Percentiles rank a stretch among this genome's conserved stretches.
Evolutionary conservation across 1,140 invertebrate species (phyloP).

Genomic region (Bursaphelenchus mucronatus): DNA sequence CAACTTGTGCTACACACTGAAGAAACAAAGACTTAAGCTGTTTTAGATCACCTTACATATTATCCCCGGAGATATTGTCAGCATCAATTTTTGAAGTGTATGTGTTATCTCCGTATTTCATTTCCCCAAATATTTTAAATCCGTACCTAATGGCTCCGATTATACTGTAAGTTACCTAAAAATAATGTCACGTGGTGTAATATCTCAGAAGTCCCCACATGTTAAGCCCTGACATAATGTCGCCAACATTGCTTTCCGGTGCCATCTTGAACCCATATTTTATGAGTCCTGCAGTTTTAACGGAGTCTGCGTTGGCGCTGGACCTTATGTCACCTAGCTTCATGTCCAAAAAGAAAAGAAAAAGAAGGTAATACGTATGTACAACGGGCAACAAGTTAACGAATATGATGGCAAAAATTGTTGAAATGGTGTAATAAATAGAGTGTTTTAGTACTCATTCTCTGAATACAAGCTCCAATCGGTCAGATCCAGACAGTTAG

Average conservation of each 20-base stretch:
- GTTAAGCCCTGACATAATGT: conserved; percentile 10
- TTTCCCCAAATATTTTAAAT: conserved; percentile 14
- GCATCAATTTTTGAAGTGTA: conserved; percentile 16
- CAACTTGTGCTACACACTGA: neutral
- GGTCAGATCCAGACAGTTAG: no score
- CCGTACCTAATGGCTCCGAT: conserved; percentile 19
- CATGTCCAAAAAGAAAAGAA: no score
- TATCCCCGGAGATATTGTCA: conserved; percentile 1
- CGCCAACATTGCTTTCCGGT: conserved; percentile 11
- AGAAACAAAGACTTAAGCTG: neutral
- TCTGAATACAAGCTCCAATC: no score
- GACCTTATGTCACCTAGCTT: conserved; percentile 6
- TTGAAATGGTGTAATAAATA: no score
- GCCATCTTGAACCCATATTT: conserved; percentile 19
- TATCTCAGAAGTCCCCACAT: neutral
- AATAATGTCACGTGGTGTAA: neutral
- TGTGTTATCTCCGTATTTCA: conserved; percentile 15
- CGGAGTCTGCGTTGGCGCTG: conserved; percentile 12
- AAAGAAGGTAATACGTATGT: no score
- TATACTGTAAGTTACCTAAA: conserved; percentile 3
- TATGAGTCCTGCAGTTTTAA: conserved; percentile 9
- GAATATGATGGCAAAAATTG: no score
- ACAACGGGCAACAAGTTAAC: no score
- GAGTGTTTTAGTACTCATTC: no score
- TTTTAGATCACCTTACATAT: conserved; percentile 15